Evolutionary conservation across 2,797 vertebrate species (phyloP).

Genomic region (Acipenser transmontanus): DNA sequence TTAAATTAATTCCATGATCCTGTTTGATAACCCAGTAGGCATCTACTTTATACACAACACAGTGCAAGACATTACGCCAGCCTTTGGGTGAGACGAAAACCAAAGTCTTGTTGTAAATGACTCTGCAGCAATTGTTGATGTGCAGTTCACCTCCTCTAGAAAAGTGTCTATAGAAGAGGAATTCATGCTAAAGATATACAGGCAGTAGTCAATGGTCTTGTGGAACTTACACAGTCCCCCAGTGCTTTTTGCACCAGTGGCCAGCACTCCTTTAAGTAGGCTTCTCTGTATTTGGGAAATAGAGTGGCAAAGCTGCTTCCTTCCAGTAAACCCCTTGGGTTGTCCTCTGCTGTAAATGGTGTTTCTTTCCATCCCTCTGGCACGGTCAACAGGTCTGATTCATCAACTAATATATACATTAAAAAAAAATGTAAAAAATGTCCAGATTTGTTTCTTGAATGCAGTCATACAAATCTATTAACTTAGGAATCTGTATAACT

Average conservation of each 20-base stretch:
- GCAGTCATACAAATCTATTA: too few relatives aligned
- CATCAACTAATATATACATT: constrained; percentile 48
- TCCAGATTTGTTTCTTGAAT: too few relatives aligned
- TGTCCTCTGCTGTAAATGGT: constrained; percentile 76
- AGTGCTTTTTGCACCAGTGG: constrained; percentile 85
- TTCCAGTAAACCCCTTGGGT: constrained; percentile 83
- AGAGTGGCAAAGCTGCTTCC: constrained; percentile 95
- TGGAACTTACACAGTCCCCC: constrained; percentile 65
- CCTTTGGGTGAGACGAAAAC: background rate
- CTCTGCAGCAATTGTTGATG: too few relatives aligned
- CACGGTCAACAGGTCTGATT: constrained; percentile 80
- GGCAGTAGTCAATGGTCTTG: too few relatives aligned
- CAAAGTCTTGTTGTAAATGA: too few relatives aligned
- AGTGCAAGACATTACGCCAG: background rate
- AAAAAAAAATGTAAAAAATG: too few relatives aligned
- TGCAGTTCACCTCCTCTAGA: too few relatives aligned
- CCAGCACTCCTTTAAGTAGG: constrained; percentile 91
- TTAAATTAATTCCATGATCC: too few relatives aligned
- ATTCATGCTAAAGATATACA: background rate
- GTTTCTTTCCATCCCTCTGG: constrained; percentile 93
- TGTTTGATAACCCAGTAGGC: too few relatives aligned
- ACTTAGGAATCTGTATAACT: too few relatives aligned
- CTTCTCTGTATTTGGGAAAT: constrained; percentile 89
- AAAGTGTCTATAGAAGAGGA: background rate
- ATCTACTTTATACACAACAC: too few relatives aligned